phyloP scores from a whole-genome alignment of 2,113 vertebrate species.

The Clarias magur region DNA sequence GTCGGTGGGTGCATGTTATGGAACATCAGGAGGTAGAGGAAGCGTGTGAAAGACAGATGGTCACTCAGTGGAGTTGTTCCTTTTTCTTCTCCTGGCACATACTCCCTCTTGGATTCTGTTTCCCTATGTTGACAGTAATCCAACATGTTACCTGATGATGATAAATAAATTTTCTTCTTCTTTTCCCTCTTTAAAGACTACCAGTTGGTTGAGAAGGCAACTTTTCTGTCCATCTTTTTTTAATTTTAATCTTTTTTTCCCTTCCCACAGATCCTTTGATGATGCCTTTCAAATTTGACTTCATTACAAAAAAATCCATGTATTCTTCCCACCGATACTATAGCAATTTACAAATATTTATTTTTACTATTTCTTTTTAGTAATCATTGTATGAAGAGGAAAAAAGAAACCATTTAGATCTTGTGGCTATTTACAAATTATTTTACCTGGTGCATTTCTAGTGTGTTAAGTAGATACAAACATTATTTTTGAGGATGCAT shows the following conservation, averaged over 20 bases:
- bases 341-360: constrained; percentile 31
- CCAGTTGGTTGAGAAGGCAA: constrained; percentile 26
- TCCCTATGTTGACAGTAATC: constrained; percentile 65
- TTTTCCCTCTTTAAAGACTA: constrained; percentile 21
- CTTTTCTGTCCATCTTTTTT: not conserved
- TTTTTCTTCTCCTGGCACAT: constrained; percentile 57
- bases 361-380: not conserved
- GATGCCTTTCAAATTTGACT: constrained; percentile 54
- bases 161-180: constrained; percentile 27
- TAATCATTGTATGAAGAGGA: constrained; percentile 7
- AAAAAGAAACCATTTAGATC: not conserved
- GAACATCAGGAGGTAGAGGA: constrained; percentile 51
- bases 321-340: constrained; percentile 45
- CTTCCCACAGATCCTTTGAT: constrained; percentile 54
- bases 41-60: constrained; percentile 76
- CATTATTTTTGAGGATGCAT: constrained; percentile 55
- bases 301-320: constrained; percentile 26
- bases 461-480: constrained; percentile 1
- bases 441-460: not conserved
- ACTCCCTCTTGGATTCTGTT: constrained; percentile 64
- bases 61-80: constrained; percentile 76
- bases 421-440: not conserved
- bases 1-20: constrained; percentile 51
- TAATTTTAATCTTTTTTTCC: constrained; percentile 1
- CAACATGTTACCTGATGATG: constrained; percentile 69